Evolutionary conservation across 2,797 vertebrate genomes (phyloP), one percentile per base, ranked within the genome.

Genomic region (Pempheris klunzingeri): DNA sequence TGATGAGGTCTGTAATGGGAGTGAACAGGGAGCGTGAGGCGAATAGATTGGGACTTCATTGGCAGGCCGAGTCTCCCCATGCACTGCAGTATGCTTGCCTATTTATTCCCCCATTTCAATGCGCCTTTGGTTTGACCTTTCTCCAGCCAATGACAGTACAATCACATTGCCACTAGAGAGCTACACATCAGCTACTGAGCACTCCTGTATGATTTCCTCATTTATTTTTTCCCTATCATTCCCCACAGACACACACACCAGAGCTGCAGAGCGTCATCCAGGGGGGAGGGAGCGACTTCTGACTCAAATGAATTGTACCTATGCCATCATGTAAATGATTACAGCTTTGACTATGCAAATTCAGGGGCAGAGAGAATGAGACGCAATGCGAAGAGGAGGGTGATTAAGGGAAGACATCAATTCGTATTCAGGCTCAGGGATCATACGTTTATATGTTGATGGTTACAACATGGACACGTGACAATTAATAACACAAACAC

Each of bases 1-100:
- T 93, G 92, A 93, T 93, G 92, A 94, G 88, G 85, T 91, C 85
- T 90, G 89, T 93, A 93, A 94, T 93, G 89, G 90, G 87, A 92
- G 86, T 73, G 91, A 93, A 91, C 88, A 85, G 84, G 65, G 88
- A 90, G 88, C 84, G 88, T 92, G 92, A 90, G 88, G 90, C 84
- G 91, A 92, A 93, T 93, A 91, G 90, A 93, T 92, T 91, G 85
- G 88, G 83, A 86, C 90, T 91, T 93, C 90, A 93, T 87, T 91
- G 83, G 87, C 86, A 80, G 78, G 82, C 83, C 61, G 50, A 71
- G 81, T 85, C 79, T 91, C 90, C 80, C 82, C 80, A 80, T 72
- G 83, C 90, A 82, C 82, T 78, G 83, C 84, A 75, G 77, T 78
- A 59, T 61, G 75, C 88, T 83, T 28, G 77, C 75, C 85, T 88